These are phyloP conservation scores for Syngnathoides biaculeatus DNA, from an alignment of 2,113 vertebrate species.

Conservation along the genomic window DNA sequence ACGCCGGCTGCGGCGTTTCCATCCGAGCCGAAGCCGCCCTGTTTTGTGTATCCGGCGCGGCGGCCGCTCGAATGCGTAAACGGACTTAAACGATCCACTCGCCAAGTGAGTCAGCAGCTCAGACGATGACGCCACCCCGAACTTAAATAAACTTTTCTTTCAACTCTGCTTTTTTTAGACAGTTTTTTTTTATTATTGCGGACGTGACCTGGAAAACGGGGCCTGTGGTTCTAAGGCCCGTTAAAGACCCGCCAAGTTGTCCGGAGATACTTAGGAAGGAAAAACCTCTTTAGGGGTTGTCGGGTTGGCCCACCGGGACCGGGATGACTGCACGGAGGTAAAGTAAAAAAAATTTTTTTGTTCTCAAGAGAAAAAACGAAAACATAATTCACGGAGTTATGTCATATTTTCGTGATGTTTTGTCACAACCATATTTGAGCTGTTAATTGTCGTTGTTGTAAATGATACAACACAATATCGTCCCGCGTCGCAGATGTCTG, in stretches of 20 bases:
- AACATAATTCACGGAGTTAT: too few relatives aligned
- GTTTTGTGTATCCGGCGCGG: not conserved
- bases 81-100: not conserved
- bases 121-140: constrained; percentile 22
- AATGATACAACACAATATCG: not conserved
- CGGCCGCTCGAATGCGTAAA: constrained; percentile 1
- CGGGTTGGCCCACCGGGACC: not conserved
- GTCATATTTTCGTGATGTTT: too few relatives aligned
- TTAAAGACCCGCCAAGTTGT: constrained; percentile 27
- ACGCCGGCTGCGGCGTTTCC: too few relatives aligned
- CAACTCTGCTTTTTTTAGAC: constrained; percentile 9
- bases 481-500: too few relatives aligned
- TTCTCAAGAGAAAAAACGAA: too few relatives aligned
- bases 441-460: too few relatives aligned
- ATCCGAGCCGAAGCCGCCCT: too few relatives aligned
- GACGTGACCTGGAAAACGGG: constrained; percentile 34
- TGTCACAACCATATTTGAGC: too few relatives aligned
- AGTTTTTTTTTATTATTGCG: constrained; percentile 26
- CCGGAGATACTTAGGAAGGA: constrained; percentile 1
- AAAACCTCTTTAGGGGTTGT: constrained; percentile 4
- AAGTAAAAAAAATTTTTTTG: too few relatives aligned
- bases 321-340: not conserved
- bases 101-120: constrained; percentile 6
- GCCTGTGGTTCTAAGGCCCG: constrained; percentile 31
- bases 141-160: constrained; percentile 11